Conservation (phyloP, 2,888 invertebrate species). For the Laspeyria flexula region DNA sequence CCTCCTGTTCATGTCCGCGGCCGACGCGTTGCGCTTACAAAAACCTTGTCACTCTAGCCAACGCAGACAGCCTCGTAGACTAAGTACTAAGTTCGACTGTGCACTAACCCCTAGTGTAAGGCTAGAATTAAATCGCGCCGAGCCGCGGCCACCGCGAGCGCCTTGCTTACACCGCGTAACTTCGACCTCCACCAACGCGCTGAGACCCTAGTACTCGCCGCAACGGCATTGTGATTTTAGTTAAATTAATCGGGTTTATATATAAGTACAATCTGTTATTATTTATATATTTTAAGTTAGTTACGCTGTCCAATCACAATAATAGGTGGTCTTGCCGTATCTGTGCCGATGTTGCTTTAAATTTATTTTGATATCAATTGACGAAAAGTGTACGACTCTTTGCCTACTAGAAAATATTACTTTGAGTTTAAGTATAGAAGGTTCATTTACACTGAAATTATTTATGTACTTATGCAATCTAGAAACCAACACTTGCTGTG, state of each 20-base stretch:
- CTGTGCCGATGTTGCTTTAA: slow-evolving; percentile 11
- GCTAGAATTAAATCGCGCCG: slow-evolving; percentile 47
- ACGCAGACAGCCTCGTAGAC: slow-evolving; percentile 64
- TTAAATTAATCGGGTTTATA: slow-evolving; percentile 69
- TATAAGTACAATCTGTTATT: slow-evolving; percentile 78
- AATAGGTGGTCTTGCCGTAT: slow-evolving; percentile 13
- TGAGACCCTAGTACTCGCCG: slow-evolving; percentile 56
- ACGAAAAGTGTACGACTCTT: too few species aligned
- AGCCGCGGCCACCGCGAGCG: slow-evolving; percentile 65
- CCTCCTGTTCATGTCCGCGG: slow-evolving; percentile 68
- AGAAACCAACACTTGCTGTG: too few species aligned
- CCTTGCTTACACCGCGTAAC: slow-evolving; percentile 60
- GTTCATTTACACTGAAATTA: too few species aligned
- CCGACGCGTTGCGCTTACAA: slow-evolving; percentile 54
- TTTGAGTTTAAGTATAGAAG: too few species aligned
- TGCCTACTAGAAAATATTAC: too few species aligned
- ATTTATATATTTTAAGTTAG: slow-evolving; percentile 51
- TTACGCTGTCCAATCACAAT: slow-evolving; percentile 50
- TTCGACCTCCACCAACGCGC: slow-evolving; percentile 32
- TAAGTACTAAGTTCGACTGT: slow-evolving; percentile 64
- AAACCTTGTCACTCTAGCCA: slow-evolving; percentile 17
- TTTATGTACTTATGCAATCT: too few species aligned
- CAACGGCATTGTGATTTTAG: slow-evolving; percentile 75
- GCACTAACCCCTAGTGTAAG: slow-evolving; percentile 78
- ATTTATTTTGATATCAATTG: neutral